phyloP scores from a whole-genome alignment of 2,888 invertebrate species.

The Cabera pusaria region DNA sequence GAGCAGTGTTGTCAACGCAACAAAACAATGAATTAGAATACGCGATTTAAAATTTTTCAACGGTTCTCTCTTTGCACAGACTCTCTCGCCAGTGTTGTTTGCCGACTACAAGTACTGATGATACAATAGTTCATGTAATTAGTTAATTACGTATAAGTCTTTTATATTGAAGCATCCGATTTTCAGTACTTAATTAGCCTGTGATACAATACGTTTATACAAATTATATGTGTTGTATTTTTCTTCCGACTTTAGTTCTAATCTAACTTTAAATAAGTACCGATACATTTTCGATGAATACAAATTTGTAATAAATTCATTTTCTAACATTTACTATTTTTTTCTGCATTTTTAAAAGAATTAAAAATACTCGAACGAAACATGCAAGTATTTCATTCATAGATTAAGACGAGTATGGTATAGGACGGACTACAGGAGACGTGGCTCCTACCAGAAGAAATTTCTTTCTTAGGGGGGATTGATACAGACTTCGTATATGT shows the following conservation, averaged over 20 bases:
- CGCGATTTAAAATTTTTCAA: too few relatives aligned
- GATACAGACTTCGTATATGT: too few relatives aligned
- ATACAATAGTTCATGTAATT: constrained; percentile 14
- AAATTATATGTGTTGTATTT: constrained; percentile 30
- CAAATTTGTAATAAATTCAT: constrained; percentile 82
- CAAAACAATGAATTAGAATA: too few relatives aligned
- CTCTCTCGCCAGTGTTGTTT: too few relatives aligned
- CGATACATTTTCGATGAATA: constrained; percentile 45
- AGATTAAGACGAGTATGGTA: too few relatives aligned
- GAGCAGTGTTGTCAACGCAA: too few relatives aligned
- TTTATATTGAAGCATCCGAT: constrained; percentile 20
- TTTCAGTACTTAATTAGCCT: constrained; percentile 69
- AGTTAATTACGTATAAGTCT: constrained; percentile 11
- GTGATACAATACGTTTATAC: constrained; percentile 62
- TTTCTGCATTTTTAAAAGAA: constrained; percentile 77
- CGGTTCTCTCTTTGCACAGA: too few relatives aligned
- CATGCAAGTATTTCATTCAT: too few relatives aligned
- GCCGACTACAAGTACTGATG: constrained; percentile 15
- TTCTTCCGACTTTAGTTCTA: constrained; percentile 36
- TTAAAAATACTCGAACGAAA: constrained; percentile 65
- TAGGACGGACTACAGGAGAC: too few relatives aligned
- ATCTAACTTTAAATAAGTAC: constrained; percentile 7
- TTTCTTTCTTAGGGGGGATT: too few relatives aligned
- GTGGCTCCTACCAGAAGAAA: too few relatives aligned
- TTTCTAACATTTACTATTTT: constrained; percentile 74